phyloP scores from a whole-genome alignment of 2,113 vertebrate species.

The Callithrix jacchus region DNA sequence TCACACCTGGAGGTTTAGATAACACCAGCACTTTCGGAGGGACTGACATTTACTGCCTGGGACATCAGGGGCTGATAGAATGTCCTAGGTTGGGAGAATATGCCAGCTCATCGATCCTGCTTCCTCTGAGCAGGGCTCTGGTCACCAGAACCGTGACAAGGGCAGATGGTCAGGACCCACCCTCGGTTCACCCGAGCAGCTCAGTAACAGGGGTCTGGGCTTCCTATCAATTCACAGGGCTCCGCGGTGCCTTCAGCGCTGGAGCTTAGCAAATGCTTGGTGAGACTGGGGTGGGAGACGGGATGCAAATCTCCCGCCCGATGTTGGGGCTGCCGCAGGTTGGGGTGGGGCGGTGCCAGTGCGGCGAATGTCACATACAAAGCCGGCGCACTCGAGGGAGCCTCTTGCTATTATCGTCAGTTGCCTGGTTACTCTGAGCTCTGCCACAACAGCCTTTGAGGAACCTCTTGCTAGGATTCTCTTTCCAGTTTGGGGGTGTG shows the following conservation, averaged over 20 bases:
- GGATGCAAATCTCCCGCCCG: accelerated
- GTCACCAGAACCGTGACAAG: not conserved
- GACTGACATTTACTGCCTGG: not conserved
- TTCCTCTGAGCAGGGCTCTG: not conserved
- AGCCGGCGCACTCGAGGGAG: accelerated
- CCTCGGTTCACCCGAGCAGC: not conserved
- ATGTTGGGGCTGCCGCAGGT: accelerated
- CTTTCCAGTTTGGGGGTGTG: not conserved
- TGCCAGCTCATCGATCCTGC: not conserved
- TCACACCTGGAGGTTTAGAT: not conserved
- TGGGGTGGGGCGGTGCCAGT: accelerated
- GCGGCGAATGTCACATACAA: accelerated
- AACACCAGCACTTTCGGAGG: not conserved
- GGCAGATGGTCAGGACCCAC: not conserved
- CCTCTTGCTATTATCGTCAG: not conserved
- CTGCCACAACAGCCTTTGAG: not conserved
- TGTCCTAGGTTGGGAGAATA: not conserved
- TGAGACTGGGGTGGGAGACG: not conserved
- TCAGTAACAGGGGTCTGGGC: accelerated
- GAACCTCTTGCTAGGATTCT: not conserved
- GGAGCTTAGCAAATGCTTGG: accelerated
- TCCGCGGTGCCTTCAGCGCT: accelerated
- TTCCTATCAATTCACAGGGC: accelerated
- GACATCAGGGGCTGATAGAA: not conserved
- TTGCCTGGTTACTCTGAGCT: conserved; percentile 11